These are phyloP conservation scores for Nymphalis c-album DNA, from an alignment of 2,888 invertebrate genomes.

Conservation along the genomic window DNA sequence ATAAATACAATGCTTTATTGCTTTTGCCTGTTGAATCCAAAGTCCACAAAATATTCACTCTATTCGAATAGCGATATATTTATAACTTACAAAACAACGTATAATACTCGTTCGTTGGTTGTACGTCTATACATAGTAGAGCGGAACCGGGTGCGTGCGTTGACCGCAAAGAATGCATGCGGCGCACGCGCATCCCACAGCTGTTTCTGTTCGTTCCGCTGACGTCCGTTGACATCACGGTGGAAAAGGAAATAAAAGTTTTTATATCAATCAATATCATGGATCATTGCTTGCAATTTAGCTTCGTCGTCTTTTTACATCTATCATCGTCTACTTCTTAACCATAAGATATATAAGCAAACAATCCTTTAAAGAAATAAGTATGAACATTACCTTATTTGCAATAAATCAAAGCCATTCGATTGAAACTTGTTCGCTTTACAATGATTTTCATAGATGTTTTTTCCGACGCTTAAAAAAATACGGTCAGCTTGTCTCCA, in stretches of 20 bases:
- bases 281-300: background rate
- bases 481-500: constrained; percentile 40
- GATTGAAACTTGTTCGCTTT: too few species aligned
- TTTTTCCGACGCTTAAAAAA: constrained; percentile 8
- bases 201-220: constrained; percentile 53
- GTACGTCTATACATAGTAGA: constrained; percentile 37
- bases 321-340: too few species aligned
- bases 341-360: too few species aligned
- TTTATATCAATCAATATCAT: constrained; percentile 8
- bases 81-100: constrained; percentile 35
- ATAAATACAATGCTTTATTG: constrained; percentile 25
- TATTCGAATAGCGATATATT: constrained; percentile 31
- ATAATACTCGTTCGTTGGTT: constrained; percentile 13
- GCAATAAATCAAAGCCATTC: too few species aligned
- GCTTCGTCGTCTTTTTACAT: too few species aligned
- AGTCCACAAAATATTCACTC: constrained; percentile 32
- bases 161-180: constrained; percentile 70
- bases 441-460: background rate
- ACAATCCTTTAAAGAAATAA: too few species aligned
- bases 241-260: constrained; percentile 24
- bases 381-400: too few species aligned
- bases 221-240: constrained; percentile 22
- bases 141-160: constrained; percentile 56
- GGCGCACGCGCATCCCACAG: constrained; percentile 51
- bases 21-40: constrained; percentile 28